Percentiles rank a stretch among this genome's conserved stretches.
These are phyloP conservation scores for Sorex maritimensis DNA, from an alignment of 2,797 vertebrate species.

Conservation along the genomic window DNA sequence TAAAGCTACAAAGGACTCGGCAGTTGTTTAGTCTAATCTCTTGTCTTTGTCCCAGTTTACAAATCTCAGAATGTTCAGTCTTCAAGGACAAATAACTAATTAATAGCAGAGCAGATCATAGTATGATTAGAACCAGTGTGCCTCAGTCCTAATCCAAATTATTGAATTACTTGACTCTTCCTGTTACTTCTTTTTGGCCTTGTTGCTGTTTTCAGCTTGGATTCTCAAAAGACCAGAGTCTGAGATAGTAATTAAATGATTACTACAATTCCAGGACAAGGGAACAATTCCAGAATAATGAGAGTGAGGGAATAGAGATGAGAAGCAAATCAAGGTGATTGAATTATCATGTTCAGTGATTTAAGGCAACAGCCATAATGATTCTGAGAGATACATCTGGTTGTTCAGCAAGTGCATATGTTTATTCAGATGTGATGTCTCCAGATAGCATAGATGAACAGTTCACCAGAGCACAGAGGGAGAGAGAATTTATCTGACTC, in stretches of 20 bases:
- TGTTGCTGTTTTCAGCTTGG: not conserved
- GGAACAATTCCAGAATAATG: constrained; percentile 17
- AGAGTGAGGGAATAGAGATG: not conserved
- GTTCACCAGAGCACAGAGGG: not conserved
- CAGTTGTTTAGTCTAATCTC: not conserved
- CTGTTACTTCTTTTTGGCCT: constrained; percentile 40
- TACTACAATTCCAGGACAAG: constrained; percentile 34
- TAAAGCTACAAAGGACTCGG: not conserved
- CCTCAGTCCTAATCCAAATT: constrained; percentile 21
- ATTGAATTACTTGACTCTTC: not conserved
- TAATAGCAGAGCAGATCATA: constrained; percentile 40
- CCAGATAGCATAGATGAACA: not conserved
- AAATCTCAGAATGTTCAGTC: constrained; percentile 52
- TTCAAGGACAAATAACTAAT: constrained; percentile 41
- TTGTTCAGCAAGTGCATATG: not conserved
- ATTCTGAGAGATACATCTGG: not conserved
- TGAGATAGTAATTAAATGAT: not conserved
- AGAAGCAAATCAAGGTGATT: not conserved
- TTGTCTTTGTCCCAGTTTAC: constrained; percentile 24
- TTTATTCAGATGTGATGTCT: not conserved
- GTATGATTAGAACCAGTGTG: not conserved
- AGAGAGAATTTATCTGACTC: not conserved
- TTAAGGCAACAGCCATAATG: not conserved
- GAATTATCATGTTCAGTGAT: not conserved
- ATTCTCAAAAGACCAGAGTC: constrained; percentile 44